A percentile compares a stretch with the other conserved stretches of the same genome.
These are phyloP conservation scores for Lagorchestes hirsutus DNA, from an alignment of 2,797 vertebrate species.

Conservation along the genomic window DNA sequence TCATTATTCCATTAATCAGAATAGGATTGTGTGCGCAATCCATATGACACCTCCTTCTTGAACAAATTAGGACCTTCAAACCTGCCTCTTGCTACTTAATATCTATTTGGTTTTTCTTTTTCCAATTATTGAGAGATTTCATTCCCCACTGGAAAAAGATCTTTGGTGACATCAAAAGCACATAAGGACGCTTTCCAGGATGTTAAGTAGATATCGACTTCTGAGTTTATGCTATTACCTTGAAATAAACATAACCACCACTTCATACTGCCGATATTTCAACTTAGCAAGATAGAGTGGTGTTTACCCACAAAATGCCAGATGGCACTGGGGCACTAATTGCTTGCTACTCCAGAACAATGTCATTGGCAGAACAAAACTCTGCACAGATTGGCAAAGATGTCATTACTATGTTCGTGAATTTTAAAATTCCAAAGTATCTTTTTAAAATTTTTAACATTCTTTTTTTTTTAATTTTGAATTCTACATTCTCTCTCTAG, in stretches of 20 bases:
- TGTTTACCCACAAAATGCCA: not conserved
- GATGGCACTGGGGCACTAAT: constrained; percentile 1
- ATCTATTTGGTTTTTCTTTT: not conserved
- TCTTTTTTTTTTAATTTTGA: not conserved
- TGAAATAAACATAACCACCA: not conserved
- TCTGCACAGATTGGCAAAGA: not conserved
- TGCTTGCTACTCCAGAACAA: not conserved
- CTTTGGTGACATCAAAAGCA: not conserved
- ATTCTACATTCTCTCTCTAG: not conserved
- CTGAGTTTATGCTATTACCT: not conserved
- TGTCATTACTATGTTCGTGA: not conserved
- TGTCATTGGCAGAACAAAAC: not conserved
- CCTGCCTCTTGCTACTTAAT: not conserved
- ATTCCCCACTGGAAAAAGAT: not conserved
- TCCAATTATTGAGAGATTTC: not conserved
- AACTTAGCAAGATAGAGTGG: not conserved
- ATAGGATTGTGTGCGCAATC: not conserved
- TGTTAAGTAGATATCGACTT: not conserved
- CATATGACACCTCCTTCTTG: not conserved
- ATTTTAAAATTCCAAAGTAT: not conserved
- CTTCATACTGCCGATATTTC: not conserved
- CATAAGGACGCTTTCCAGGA: not conserved
- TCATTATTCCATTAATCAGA: not conserved
- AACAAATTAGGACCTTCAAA: not conserved
- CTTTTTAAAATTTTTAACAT: not conserved